These are phyloP conservation scores for Temnopleurus reevesii DNA, from an alignment of 53 echinoderm and acorn worm species.

Conservation along the genomic window DNA sequence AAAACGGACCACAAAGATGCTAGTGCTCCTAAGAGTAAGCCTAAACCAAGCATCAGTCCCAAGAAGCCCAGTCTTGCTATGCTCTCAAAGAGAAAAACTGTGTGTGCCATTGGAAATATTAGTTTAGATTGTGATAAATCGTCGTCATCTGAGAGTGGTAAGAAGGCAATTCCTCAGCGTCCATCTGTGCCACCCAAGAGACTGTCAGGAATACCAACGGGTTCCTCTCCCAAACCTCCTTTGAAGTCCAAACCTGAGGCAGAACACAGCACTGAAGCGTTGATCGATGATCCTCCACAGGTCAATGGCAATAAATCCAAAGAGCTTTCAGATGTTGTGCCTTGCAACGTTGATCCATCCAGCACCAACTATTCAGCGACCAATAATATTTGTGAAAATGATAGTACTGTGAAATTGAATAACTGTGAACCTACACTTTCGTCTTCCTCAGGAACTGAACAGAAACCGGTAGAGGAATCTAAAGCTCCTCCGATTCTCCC, in stretches of 20 bases:
- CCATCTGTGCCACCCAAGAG: conserved; percentile 52
- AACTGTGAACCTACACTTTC: neutral
- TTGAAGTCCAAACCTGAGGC: neutral
- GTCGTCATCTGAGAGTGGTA: neutral
- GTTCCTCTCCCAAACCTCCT: neutral
- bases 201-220: neutral
- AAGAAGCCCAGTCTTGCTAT: conserved; percentile 58
- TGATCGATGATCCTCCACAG: neutral
- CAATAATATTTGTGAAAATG: neutral
- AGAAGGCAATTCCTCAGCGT: conserved; percentile 36
- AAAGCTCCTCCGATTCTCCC: conserved; percentile 36
- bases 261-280: neutral
- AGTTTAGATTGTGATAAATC: neutral
- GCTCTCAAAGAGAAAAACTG: neutral
- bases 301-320: conserved; percentile 21
- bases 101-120: neutral
- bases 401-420: conserved; percentile 21
- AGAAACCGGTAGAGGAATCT: neutral
- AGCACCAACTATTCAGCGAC: neutral
- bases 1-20: neutral
- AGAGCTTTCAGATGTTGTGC: conserved; percentile 35
- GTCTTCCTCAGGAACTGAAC: neutral
- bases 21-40: neutral
- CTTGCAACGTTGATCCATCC: neutral
- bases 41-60: conserved; percentile 48